phyloP scores from a whole-genome alignment of 1,140 invertebrate species.

The Scaptomyza pallida region DNA sequence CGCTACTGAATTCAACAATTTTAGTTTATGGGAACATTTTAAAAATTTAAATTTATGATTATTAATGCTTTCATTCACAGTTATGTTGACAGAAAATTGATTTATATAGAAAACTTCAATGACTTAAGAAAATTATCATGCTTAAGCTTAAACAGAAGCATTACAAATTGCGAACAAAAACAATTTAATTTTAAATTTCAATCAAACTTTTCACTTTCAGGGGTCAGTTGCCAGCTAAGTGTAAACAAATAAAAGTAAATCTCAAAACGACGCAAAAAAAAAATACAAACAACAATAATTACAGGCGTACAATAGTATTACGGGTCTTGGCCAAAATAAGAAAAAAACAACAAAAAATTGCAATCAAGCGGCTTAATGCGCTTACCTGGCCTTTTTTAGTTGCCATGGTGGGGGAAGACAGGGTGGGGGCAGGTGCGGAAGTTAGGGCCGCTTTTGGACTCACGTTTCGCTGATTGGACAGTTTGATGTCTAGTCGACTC shows the following conservation, averaged over 20 bases:
- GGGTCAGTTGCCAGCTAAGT: conserved; percentile 22
- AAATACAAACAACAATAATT: conserved; percentile 44
- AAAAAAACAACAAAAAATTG: too few relatives aligned
- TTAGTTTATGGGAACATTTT: background rate
- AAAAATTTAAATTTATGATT: conserved; percentile 10
- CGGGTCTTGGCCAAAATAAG: conserved; percentile 39
- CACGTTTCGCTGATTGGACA: conserved; percentile 58
- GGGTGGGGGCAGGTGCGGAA: conserved; percentile 26
- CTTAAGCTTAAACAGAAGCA: too few relatives aligned
- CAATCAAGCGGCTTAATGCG: conserved; percentile 64
- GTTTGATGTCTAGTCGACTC: conserved; percentile 39
- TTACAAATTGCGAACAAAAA: too few relatives aligned
- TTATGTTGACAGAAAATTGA: too few relatives aligned
- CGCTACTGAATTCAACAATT: conserved; percentile 5
- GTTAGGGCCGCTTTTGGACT: conserved; percentile 29
- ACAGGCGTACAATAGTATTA: conserved; percentile 35
- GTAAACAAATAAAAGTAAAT: conserved; percentile 47
- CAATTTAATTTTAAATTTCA: conserved; percentile 11
- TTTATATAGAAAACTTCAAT: background rate
- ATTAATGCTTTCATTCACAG: background rate
- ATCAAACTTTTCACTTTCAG: conserved; percentile 20
- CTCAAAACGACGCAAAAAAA: conserved; percentile 38
- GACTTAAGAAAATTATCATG: conserved; percentile 9
- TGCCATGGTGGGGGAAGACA: background rate
- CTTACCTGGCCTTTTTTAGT: conserved; percentile 45